Evolutionary conservation across 2,888 invertebrate genomes (phyloP), one percentile per base, ranked within the genome.

Genomic region (Theodoxus fluviatilis): DNA sequence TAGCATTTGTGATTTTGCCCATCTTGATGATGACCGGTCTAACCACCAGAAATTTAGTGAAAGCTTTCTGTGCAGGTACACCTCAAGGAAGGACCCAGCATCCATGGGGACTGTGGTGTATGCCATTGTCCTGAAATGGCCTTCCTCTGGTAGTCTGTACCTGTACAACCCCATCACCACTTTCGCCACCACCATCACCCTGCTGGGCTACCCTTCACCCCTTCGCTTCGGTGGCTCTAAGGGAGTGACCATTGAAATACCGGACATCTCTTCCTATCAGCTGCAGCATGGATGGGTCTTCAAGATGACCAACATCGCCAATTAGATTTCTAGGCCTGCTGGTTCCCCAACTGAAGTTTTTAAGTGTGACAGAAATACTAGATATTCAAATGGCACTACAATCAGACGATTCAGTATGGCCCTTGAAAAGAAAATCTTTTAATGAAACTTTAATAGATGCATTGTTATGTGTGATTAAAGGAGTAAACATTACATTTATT

Each of bases 91-190:
- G 35, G 63, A 67, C 12, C 47, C 71, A 12, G 52, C 67, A n/a
- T n/a, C n/a, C n/a, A n/a, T n/a, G 6, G 76, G 75, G 7, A 71
- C 66, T 31, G 57, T 70, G 25, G 88, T 94, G 25, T 94, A 92
- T 85, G 93, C 92, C 0, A 90, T 91, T 67, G 87, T 92, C 35
- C 87, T 94, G 40, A 84, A 90, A 1, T 94, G 94, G 93, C 94
- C 94, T 0, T 82, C 86, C 37, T 86, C 89, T 55, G 89, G 90
- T 70, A 81, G 88, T 28, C 85, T 93, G n/a, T 77, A 85, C 33
- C 85, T 92, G 15, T 88, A 88, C 72, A 85, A 89, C 1, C 80
- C 88, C 1, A 83, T 83, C 4, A 71, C 79, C 3, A 74, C 85
- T 31, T 70, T 77, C 1, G 75, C 80, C 3, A 83, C 86, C 1